Conservation (phyloP, 2,797 vertebrate genomes). For the Molossus molossus region DNA sequence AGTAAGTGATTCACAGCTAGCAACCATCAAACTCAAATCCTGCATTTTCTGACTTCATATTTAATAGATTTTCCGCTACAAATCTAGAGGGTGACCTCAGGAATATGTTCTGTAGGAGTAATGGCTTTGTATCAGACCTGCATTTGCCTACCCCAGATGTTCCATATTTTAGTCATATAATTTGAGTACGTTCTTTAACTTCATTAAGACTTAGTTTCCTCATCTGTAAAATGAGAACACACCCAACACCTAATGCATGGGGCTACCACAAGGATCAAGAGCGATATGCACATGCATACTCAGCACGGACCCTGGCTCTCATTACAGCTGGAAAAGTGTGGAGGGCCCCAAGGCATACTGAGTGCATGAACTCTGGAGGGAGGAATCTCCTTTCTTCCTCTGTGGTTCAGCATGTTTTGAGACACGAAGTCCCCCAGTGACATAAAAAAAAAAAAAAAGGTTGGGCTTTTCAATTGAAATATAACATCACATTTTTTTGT, state of each 20-base stretch:
- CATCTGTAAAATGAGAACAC: slow-evolving; percentile 37
- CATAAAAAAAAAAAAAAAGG: not conserved
- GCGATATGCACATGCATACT: not conserved
- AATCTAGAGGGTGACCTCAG: not conserved
- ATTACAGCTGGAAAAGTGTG: not conserved
- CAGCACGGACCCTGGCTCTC: not conserved
- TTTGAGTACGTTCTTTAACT: not conserved
- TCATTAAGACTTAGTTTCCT: slow-evolving; percentile 34
- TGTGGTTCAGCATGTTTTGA: not conserved
- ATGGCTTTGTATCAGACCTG: not conserved
- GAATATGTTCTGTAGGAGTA: not conserved
- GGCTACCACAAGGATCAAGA: not conserved
- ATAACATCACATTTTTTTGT: not conserved
- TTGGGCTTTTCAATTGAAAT: not conserved
- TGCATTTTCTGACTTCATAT: not conserved
- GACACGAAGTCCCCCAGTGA: not conserved
- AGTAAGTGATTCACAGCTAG: slow-evolving; percentile 5
- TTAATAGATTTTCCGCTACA: not conserved
- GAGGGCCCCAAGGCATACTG: not conserved
- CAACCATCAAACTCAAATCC: not conserved
- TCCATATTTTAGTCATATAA: not conserved
- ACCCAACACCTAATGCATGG: not conserved
- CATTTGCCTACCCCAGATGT: not conserved
- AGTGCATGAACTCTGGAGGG: not conserved
- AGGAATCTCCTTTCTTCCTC: not conserved